Base-by-base conservation (phyloP, 1,140 invertebrate species). In the Phymastichus coffea region DNA sequence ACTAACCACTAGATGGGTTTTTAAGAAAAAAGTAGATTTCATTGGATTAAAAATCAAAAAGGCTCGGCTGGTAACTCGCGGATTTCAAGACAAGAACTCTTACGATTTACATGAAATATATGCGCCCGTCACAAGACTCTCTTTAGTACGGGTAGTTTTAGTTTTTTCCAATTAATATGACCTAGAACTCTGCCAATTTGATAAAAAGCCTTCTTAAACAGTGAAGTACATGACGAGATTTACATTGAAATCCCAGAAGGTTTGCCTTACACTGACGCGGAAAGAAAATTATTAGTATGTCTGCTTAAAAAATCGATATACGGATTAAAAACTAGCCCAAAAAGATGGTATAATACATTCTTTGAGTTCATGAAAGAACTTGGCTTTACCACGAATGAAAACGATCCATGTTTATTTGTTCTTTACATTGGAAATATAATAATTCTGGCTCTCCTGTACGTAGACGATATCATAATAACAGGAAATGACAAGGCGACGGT, bases 291-390 rank as follows among this genome's bases (percentile, higher is more conserved):
- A n/a, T n/a, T n/a, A n/a, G n/a, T n/a, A n/a, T n/a, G n/a, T n/a
- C n/a, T 12, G 75, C 72, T 20, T 4, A 2, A 47, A 3, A 22
- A 26, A 26, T 7, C 44, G 1, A n/a, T 23, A 23, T 26, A 47
- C n/a, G 44, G 22, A 20, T 23, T 47, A 25, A 19, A 19, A 47
- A 25, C 23, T 14, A 47, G 19, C 25, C 44, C 28, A 33, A 33
- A 33, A 33, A 33, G 28, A 33, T 33, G 12, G 12, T 7, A 33
- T 12, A 12, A 12, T 8, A 3, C 3, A 47, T 47, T 47, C n/a
- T 20, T 8, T 6, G 23, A 47, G 22, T 15, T 23, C 4, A n/a
- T 26, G n/a, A 23, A 2, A 3, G 23, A 47, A 23, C 10, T 47
- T 6, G 44, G 23, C 2, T 47, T 47, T 7, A 33, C 28, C 12